phyloP scores from a whole-genome alignment of 2,113 vertebrate genomes.

The Syngnathus scovelli region DNA sequence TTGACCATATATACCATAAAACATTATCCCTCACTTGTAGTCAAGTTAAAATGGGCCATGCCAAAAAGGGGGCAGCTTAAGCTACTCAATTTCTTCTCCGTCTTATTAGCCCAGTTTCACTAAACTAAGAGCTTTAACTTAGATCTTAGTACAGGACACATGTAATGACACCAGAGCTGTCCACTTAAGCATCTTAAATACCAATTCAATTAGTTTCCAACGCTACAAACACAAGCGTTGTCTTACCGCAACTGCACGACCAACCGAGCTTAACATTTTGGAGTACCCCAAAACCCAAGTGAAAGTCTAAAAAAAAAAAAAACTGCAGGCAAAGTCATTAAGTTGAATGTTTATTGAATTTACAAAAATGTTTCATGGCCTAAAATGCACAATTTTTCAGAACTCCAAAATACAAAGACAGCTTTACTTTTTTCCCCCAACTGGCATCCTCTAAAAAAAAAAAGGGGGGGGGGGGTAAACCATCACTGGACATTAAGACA shows the following conservation, averaged over 20 bases:
- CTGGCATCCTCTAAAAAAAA: neutral
- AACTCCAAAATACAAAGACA: neutral
- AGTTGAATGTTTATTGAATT: constrained; percentile 39
- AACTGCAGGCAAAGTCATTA: neutral
- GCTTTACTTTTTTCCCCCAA: neutral
- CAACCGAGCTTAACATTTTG: neutral
- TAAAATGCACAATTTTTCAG: constrained; percentile 14
- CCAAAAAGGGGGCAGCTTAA: too few relatives aligned
- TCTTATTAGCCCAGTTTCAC: neutral
- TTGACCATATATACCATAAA: too few relatives aligned
- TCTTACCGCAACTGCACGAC: neutral
- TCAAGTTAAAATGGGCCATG: neutral
- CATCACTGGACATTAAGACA: neutral
- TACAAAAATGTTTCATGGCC: constrained; percentile 24
- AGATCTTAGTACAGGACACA: neutral
- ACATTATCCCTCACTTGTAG: too few relatives aligned
- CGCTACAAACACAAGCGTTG: neutral
- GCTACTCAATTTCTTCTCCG: neutral
- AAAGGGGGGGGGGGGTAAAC: too few relatives aligned
- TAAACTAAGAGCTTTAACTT: neutral
- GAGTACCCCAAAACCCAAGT: neutral
- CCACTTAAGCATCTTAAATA: neutral
- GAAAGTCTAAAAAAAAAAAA: neutral
- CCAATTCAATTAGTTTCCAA: neutral
- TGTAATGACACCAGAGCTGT: neutral